phyloP scores from a whole-genome alignment of 2,888 invertebrate species.

The Spisula solida region DNA sequence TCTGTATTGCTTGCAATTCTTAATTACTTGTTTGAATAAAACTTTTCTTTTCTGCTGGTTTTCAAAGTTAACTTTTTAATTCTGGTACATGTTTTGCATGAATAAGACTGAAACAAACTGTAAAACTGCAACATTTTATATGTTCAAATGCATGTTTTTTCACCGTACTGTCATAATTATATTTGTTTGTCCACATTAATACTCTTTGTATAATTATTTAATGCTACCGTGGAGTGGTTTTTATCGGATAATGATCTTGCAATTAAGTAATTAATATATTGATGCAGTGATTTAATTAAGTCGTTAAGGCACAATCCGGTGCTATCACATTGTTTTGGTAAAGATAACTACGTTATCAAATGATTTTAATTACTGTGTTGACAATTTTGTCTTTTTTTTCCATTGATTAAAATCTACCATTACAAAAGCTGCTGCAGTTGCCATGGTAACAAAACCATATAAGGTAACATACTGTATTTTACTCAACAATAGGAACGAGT shows the following conservation, averaged over 20 bases:
- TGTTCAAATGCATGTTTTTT: neutral
- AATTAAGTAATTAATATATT: neutral
- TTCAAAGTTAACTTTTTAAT: no score
- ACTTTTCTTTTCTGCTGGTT: no score
- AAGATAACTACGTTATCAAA: neutral
- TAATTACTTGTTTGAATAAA: no score
- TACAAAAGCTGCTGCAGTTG: neutral
- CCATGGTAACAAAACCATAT: neutral
- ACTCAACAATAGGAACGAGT: neutral
- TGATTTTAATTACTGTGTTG: slow-evolving; percentile 18
- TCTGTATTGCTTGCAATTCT: no score
- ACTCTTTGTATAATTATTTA: neutral
- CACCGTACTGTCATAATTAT: neutral
- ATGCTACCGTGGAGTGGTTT: neutral
- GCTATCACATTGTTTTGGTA: neutral
- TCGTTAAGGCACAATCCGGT: neutral
- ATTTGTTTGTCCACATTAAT: neutral
- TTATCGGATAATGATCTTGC: neutral
- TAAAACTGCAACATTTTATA: neutral
- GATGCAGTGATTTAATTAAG: neutral
- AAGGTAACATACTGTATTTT: neutral
- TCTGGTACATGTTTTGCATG: no score
- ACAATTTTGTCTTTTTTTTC: neutral
- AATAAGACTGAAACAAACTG: no score
- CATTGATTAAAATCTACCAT: slow-evolving; percentile 14